Evolutionary conservation across 2,888 invertebrate genomes (phyloP).

Genomic region (Dysmachus trigonus): DNA sequence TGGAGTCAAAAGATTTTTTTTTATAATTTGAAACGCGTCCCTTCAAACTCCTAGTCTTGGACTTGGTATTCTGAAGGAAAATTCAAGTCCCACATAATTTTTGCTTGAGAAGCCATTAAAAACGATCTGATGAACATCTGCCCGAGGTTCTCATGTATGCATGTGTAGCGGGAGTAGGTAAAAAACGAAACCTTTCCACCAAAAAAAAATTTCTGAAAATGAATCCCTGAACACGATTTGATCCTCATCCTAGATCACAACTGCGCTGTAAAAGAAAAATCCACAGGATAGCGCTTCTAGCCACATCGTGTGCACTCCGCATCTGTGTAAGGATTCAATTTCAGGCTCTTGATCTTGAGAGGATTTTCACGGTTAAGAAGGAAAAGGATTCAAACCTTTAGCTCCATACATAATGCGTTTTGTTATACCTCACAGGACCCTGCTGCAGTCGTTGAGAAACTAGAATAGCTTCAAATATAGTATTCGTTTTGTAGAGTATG

Average conservation of each 20-base stretch:
- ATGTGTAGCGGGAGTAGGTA: neutral
- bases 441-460: neutral
- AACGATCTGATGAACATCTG: slow-evolving; percentile 1
- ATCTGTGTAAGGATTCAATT: neutral
- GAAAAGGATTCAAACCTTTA: neutral
- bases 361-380: neutral
- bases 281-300: slow-evolving; percentile 23
- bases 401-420: neutral
- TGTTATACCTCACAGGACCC: neutral
- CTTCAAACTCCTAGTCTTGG: neutral
- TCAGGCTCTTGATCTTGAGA: neutral
- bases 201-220: neutral
- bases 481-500: neutral
- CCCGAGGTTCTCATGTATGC: slow-evolving; percentile 14
- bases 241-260: neutral
- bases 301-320: slow-evolving; percentile 17
- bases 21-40: neutral
- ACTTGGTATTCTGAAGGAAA: neutral
- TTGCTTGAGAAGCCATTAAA: neutral
- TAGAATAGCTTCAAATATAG: neutral
- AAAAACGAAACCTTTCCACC: neutral
- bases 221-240: neutral
- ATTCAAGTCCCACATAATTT: neutral
- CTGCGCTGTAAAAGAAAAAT: neutral
- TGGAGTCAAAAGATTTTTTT: neutral